These are phyloP conservation scores for Podarcis cretensis DNA, from an alignment of 2,113 vertebrate species.

Conservation along the genomic window DNA sequence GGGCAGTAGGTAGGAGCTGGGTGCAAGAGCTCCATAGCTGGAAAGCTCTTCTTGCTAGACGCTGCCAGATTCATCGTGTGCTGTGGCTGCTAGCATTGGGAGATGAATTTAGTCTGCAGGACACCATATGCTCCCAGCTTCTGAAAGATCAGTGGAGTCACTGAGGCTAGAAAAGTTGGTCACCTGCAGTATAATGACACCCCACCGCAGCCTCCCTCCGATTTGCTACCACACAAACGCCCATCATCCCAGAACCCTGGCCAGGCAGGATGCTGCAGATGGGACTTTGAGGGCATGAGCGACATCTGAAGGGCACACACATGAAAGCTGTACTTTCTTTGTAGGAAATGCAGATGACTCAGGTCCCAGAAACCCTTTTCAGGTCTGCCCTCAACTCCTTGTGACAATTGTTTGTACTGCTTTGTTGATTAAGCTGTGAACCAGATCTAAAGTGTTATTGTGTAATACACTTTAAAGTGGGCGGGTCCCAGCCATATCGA, in stretches of 20 bases:
- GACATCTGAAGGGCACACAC: background rate
- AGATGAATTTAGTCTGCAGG: background rate
- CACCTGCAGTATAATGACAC: too few species aligned
- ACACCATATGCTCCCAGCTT: background rate
- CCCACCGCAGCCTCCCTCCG: background rate
- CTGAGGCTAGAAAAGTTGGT: too few species aligned
- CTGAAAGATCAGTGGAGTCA: background rate
- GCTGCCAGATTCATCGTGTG: background rate
- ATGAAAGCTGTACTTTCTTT: background rate
- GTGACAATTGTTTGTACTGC: too few species aligned
- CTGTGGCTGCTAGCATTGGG: background rate
- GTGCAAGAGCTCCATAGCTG: background rate
- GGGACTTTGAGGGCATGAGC: background rate
- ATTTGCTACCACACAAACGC: background rate
- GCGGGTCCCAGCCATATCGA: too few species aligned
- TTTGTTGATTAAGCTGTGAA: background rate
- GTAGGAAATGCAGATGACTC: background rate
- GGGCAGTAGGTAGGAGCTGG: background rate
- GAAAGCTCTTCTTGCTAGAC: background rate
- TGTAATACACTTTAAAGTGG: background rate
- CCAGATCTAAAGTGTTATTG: background rate
- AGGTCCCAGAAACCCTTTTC: too few species aligned
- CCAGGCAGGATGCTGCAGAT: background rate
- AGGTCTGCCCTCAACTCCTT: background rate
- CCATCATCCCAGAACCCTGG: background rate